These are phyloP conservation scores for Dryobota labecula DNA, from an alignment of 2,888 invertebrate species.

Conservation along the genomic window DNA sequence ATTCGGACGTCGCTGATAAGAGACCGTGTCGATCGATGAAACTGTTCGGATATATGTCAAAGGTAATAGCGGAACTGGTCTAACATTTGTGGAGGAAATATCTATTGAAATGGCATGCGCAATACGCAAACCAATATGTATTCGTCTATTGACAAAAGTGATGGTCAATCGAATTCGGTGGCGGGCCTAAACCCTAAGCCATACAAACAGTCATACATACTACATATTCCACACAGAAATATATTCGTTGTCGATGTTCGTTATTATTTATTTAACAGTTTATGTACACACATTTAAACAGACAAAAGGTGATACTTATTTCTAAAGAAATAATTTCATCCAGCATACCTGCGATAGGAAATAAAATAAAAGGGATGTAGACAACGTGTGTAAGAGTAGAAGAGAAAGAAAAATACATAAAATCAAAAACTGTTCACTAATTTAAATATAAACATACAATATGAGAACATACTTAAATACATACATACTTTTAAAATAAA, in stretches of 20 bases:
- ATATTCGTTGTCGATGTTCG: neutral
- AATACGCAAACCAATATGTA: neutral
- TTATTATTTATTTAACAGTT: no score
- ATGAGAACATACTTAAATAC: no score
- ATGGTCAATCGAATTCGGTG: neutral
- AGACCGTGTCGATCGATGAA: conserved; percentile 14
- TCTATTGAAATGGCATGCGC: conserved; percentile 7
- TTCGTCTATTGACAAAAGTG: neutral
- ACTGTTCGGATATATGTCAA: conserved; percentile 12
- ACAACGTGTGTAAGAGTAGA: no score
- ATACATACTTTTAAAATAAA: no score
- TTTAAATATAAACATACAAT: no score
- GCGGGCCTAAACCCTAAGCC: neutral
- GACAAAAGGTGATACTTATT: no score
- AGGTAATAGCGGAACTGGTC: conserved; percentile 9
- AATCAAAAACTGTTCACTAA: no score
- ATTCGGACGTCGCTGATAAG: conserved; percentile 27
- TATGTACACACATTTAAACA: no score
- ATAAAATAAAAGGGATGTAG: no score
- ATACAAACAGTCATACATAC: neutral
- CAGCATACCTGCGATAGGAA: no score
- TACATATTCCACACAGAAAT: neutral
- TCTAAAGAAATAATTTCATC: no score
- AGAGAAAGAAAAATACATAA: no score
- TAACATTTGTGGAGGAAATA: neutral